Base-by-base conservation (phyloP, 1,140 invertebrate species). In the Onthophagus taurus region DNA sequence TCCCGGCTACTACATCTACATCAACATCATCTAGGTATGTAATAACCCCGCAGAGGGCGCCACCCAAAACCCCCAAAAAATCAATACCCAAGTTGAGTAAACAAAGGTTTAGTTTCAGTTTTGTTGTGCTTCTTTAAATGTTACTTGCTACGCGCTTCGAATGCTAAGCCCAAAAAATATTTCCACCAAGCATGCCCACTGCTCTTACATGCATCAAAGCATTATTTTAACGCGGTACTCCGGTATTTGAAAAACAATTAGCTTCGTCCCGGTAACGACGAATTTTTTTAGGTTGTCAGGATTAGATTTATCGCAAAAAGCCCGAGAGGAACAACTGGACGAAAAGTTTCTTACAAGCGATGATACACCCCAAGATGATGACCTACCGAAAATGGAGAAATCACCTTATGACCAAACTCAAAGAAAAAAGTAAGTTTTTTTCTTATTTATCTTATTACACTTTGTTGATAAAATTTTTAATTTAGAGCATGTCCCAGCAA, bases 401-500 rank as follows among this genome's bases (percentile, higher is more conserved):
- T n/a, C n/a, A n/a, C n/a, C n/a, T n/a, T 33, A 11, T 38, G 20
- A 23, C 37, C 12, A 38, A 39, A 31, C 23, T 42, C 45, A 54
- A 37, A 48, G 59, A 41, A 54, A 61, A 52, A 63, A 61, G 60
- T 62, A 55, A 55, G 49, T 44, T n/a, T n/a, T 38, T 8, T 13
- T 38, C 5, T 2, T 21, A n/a, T 39, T 44, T n/a, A 8, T 38
- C 5, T 13, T 38, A 6, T 2, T 21, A n/a, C 26, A 16, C 12
- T 26, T 39, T 4, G 23, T 24, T 24, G 18, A 9, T 2, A 45
- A 16, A 13, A 23, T 20, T 20, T 21, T 13, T 9, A 33, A 20
- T 6, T 11, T 20, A 81, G 78, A 63, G 68, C 68, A 20, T 66
- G 72, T 49, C 75, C 82, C 26, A 72, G 72, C 44, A 78, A 78